Evolutionary conservation across 2,797 vertebrate species (phyloP).

Genomic region (Epinephelus coioides): DNA sequence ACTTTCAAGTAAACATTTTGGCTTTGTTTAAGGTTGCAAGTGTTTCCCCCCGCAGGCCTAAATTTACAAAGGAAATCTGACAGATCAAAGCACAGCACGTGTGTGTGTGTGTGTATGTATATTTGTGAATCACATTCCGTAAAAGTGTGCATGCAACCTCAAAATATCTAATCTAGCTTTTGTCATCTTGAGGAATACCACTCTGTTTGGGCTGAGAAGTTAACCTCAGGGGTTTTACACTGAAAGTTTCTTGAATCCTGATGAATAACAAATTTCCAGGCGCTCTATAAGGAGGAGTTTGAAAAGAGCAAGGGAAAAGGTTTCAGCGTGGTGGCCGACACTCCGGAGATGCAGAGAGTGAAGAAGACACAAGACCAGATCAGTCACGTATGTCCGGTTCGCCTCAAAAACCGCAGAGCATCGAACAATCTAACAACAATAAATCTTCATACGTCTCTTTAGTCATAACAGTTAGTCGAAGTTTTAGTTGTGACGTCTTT

Average conservation of each 20-base stretch:
- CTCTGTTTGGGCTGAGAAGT: not conserved
- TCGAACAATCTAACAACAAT: not conserved
- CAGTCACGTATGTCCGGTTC: conserved; percentile 88
- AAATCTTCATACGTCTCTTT: not conserved
- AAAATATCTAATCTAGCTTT: not conserved
- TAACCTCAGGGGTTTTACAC: not conserved
- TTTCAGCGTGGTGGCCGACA: conserved; percentile 94
- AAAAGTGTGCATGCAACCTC: not conserved
- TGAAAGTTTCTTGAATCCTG: conserved; percentile 19
- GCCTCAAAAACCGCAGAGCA: not conserved
- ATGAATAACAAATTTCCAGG: conserved; percentile 77
- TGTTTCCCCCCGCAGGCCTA: not conserved
- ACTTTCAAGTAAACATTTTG: conserved; percentile 64
- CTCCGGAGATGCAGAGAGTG: conserved; percentile 94
- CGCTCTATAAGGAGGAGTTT: conserved; percentile 97
- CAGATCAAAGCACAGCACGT: not conserved
- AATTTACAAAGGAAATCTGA: not conserved
- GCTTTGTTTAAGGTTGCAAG: conserved; percentile 20
- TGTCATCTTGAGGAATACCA: not conserved
- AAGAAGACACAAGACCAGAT: conserved; percentile 98
- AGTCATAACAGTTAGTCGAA: not conserved
- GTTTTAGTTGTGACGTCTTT: conserved; percentile 1
- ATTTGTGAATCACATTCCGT: not conserved
- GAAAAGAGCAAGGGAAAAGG: conserved; percentile 97
- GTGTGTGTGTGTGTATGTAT: not conserved